Base-by-base conservation (phyloP, 1,140 invertebrate species). In the Cotesia typhae region DNA sequence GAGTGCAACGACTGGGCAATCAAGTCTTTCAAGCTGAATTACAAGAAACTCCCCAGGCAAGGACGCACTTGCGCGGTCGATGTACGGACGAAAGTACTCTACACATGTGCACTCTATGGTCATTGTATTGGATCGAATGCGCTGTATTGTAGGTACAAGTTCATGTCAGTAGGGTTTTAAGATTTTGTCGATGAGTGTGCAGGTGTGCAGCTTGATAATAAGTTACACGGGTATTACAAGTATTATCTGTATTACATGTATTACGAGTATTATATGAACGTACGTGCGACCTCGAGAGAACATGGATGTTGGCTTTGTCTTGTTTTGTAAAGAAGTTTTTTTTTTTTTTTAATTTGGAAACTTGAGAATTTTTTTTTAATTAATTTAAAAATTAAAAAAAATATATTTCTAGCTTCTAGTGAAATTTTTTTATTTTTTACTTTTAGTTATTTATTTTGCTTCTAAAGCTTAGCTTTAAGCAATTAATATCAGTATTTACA, bases 221-320 rank as follows among this genome's bases (percentile, higher is more conserved):
- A 78, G 80, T 85, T 85, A 85, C 82, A 83, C 80, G 79, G 79
- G 79, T 79, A 85, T 85, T 85, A 85, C 83, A 81, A 81, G 81
- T 82, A 84, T 85, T 86, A 86, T 84, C 78, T 78, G 81, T 82
- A 84, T 84, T 85, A 85, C 82, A 82, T 70, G 80, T 83, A 84
- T 84, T 84, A 85, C 82, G 80, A 81, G 80, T 80, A 83, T 83
- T 83, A 85, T 82, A 84, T 77, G 79, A 79, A 81, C 78, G 80
- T 79, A 80, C 80, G 79, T 79, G 79, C 77, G 84, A 82, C 82
- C 83, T 84, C 84, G 83, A 80, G 78, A 52, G 41, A 38, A 38
- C 12, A 37, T 37, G 36, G 35, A 55, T 57, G 53, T 57, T 72
- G 66, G 55, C 65, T 66, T 68, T 68, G 79, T 74, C 70, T 68